Evolutionary conservation across 2,113 vertebrate species (phyloP), one percentile per base, ranked within the genome.

Genomic region (Takifugu bimaculatus): DNA sequence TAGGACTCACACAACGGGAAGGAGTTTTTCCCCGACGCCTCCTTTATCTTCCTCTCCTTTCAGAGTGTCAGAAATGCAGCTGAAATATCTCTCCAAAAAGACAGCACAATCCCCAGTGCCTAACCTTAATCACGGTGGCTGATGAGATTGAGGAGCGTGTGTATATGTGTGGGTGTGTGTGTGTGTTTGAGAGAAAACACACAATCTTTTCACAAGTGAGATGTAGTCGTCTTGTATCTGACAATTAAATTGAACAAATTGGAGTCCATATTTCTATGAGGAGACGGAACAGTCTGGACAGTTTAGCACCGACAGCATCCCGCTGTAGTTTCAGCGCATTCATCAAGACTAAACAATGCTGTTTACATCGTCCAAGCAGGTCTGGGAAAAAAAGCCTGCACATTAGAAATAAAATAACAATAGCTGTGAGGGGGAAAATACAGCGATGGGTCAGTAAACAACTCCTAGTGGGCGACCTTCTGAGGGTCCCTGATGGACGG

Each of bases 51-150:
- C 70, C 65, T 82, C 86, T 89, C 84, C 82, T 89, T 89, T 92
- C 91, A 90, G 88, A 94, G 94, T 93, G 92, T 92, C 93, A 91
- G 91, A 93, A 93, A 93, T 90, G 92, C 93, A 92, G 93, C 93
- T 95, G 92, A 95, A 96, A 96, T 94, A 89, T 95, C 96, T 97
- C 94, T 94, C 95, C 93, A 94, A 94, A 92, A 93, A 96, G 94
- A 95, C 94, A 86, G 88, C 88, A 88, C 85, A 88, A 87, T 86
- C 85, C 80, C 85, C 88, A 86, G 82, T 86, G 89, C 87, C 91
- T 88, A 88, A 83, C 88, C 88, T 85, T 91, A 91, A 92, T 91
- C 88, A 89, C 76, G 81, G 79, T 82, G 88, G 88, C 83, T 88
- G 88, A 91, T 89, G 88, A 88, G 87, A 89, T 88, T 83, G 88